Percentiles rank a stretch among this genome's conserved stretches.
Conservation (phyloP, 2,888 invertebrate species). For the Cepaea hortensis region DNA sequence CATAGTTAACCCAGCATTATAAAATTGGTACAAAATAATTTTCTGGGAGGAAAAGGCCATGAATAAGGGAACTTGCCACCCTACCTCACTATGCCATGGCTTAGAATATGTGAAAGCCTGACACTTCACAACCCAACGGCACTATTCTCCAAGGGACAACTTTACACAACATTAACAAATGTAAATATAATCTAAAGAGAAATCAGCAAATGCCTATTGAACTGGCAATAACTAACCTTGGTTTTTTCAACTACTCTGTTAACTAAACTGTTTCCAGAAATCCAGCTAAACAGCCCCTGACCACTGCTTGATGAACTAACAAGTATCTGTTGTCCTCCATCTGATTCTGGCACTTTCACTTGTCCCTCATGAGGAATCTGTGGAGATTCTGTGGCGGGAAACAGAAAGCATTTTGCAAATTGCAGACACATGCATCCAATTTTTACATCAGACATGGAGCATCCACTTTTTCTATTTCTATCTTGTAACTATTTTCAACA, state of each 20-base stretch:
- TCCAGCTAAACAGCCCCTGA: conserved; percentile 70
- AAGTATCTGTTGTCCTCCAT: not conserved
- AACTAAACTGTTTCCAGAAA: conserved; percentile 69
- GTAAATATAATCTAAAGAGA: not conserved
- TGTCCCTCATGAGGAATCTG: conserved; percentile 46
- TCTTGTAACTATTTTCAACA: too few relatives aligned
- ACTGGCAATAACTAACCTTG: conserved; percentile 60
- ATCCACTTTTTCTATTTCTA: too few relatives aligned
- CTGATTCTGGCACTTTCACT: not conserved
- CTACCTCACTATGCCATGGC: too few relatives aligned
- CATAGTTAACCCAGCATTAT: too few relatives aligned
- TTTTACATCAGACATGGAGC: too few relatives aligned
- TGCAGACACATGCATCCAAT: too few relatives aligned
- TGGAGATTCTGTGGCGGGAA: conserved; percentile 26
- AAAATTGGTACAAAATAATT: too few relatives aligned
- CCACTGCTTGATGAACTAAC: conserved; percentile 13
- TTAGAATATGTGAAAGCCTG: too few relatives aligned
- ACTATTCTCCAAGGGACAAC: too few relatives aligned
- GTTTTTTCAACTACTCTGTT: conserved; percentile 74
- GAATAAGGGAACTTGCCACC: too few relatives aligned
- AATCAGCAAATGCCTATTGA: not conserved
- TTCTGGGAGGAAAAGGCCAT: too few relatives aligned
- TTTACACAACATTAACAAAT: not conserved
- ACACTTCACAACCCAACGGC: too few relatives aligned
- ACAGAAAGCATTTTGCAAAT: not conserved